phyloP scores from a whole-genome alignment of 1,140 invertebrate genomes.

The Paraescarpia echinospica region DNA sequence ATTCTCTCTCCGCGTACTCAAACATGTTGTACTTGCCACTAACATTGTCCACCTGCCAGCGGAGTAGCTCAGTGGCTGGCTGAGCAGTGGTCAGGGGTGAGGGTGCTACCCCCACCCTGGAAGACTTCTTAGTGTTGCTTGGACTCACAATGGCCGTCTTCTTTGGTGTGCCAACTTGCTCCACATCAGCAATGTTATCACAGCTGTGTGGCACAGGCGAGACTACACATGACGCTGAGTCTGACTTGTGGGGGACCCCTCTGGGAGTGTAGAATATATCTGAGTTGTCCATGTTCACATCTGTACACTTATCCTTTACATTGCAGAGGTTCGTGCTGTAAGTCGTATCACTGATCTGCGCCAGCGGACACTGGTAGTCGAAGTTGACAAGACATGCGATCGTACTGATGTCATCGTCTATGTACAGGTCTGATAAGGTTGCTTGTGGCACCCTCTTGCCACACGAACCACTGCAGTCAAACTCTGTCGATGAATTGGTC shows the following conservation, averaged over 20 bases:
- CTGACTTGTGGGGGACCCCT: not conserved
- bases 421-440: not conserved
- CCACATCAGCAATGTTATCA: not conserved
- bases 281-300: not conserved
- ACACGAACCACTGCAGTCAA: not conserved
- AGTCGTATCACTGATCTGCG: not conserved
- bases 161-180: not conserved
- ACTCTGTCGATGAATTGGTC: not conserved
- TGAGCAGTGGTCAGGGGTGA: not conserved
- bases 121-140: not conserved
- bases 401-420: not conserved
- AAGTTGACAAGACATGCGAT: not conserved
- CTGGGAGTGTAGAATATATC: not conserved
- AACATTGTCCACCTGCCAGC: slow-evolving; percentile 22
- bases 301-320: not conserved
- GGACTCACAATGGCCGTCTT: not conserved
- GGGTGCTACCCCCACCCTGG: not conserved
- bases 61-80: not conserved
- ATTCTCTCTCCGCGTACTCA: slow-evolving; percentile 35
- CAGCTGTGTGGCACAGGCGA: not conserved
- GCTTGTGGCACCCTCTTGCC: not conserved
- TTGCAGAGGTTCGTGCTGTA: not conserved
- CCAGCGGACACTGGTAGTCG: not conserved
- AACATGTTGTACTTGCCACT: slow-evolving; percentile 22
- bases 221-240: not conserved